These are phyloP conservation scores for Euclidia mi DNA, from an alignment of 2,888 invertebrate species.

Conservation along the genomic window DNA sequence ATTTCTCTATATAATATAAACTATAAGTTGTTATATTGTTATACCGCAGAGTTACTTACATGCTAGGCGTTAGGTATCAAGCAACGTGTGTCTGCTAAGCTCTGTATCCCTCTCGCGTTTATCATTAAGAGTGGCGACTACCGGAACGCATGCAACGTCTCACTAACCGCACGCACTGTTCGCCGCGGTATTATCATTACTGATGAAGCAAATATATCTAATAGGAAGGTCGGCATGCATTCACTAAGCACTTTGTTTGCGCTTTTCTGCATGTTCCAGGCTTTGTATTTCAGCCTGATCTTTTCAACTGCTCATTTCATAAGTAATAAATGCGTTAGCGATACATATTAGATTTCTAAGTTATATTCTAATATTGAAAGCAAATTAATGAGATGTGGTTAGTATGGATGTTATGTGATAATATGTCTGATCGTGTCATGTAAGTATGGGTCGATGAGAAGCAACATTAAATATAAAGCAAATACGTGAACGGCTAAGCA, in stretches of 20 bases:
- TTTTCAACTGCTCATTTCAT: constrained; percentile 10
- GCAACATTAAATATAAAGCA: constrained; percentile 53
- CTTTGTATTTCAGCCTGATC: neutral
- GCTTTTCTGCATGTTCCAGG: neutral
- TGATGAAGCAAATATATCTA: neutral
- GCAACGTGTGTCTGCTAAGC: constrained; percentile 43
- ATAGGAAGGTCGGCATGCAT: constrained; percentile 3
- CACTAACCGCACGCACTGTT: neutral
- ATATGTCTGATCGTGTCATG: neutral
- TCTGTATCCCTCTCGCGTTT: constrained; percentile 26
- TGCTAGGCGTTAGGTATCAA: constrained; percentile 55
- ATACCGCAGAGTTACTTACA: constrained; percentile 58
- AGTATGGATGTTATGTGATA: neutral
- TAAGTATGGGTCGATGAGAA: constrained; percentile 16
- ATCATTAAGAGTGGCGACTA: constrained; percentile 14
- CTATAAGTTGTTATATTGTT: constrained; percentile 60
- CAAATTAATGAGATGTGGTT: constrained; percentile 9
- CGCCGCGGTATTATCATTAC: neutral
- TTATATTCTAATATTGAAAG: constrained; percentile 13
- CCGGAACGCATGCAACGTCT: constrained; percentile 10
- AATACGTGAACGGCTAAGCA: constrained; percentile 7
- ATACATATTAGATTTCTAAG: constrained; percentile 27
- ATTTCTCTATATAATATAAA: constrained; percentile 66
- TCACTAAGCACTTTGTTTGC: neutral
- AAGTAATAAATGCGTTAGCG: constrained; percentile 43